A percentile compares a stretch with the other conserved stretches of the same genome.
Conservation (phyloP, 2,797 vertebrate species). For the Pteropus rufus region DNA sequence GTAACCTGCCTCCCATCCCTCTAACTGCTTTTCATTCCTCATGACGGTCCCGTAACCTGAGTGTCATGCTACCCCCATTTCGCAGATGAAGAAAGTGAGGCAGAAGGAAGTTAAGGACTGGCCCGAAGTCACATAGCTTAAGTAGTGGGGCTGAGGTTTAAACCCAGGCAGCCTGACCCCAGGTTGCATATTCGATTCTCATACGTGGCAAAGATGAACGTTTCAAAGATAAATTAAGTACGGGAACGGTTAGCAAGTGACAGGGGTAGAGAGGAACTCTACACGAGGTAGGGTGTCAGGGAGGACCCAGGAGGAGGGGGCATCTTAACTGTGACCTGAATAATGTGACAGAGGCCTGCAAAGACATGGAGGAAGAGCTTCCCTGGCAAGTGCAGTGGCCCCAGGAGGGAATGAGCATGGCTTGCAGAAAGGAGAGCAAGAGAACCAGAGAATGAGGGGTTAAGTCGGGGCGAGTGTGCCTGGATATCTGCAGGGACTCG, state of each 20-base stretch:
- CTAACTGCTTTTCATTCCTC: neutral
- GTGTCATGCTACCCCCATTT: neutral
- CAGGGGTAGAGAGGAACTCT: neutral
- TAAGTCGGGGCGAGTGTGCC: accelerated
- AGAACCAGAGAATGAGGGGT: neutral
- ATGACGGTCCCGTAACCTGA: too few species aligned
- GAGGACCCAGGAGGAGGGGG: neutral
- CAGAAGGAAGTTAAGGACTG: neutral
- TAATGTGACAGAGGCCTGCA: accelerated
- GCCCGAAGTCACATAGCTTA: neutral
- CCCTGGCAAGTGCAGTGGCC: neutral
- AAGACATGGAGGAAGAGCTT: neutral
- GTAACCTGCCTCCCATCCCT: neutral
- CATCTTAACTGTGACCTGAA: neutral
- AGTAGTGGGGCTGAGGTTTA: neutral
- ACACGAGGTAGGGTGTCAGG: accelerated
- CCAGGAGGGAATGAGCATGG: neutral
- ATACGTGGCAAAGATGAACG: neutral
- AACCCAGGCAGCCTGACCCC: neutral
- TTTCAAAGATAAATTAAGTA: neutral
- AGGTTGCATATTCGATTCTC: neutral
- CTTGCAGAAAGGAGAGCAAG: accelerated
- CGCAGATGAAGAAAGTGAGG: neutral
- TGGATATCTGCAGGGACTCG: accelerated
- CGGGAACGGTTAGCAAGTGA: neutral